phyloP scores from a whole-genome alignment of 2,797 vertebrate genomes.

The Pangasius mekongensis region DNA sequence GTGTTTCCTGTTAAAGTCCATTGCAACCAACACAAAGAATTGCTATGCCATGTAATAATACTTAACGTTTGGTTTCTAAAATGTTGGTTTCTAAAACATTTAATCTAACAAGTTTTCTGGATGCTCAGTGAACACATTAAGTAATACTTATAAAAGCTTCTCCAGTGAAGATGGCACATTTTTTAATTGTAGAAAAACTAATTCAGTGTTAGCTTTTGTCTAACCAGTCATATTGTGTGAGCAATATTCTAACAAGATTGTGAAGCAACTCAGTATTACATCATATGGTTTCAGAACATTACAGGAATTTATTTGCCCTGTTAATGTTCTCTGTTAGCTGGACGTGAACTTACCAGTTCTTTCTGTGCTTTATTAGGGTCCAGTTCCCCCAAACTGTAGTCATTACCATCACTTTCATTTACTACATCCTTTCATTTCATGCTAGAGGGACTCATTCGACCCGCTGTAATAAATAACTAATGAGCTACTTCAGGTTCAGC shows the following conservation, averaged over 20 bases:
- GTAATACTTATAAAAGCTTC: not conserved
- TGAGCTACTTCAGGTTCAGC: not conserved
- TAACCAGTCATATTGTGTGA: not conserved
- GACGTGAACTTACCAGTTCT: not conserved
- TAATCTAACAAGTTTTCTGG: not conserved
- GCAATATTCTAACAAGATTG: not conserved
- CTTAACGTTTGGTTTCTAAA: not conserved
- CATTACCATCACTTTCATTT: constrained; percentile 19
- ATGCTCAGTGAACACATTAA: not conserved
- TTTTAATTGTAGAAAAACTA: not conserved
- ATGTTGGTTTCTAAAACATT: not conserved
- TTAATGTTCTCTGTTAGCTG: not conserved
- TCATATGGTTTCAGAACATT: not conserved
- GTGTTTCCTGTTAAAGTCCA: too few species aligned
- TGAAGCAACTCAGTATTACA: not conserved
- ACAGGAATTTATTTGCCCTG: not conserved
- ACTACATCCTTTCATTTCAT: constrained; percentile 6
- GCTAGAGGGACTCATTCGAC: constrained; percentile 8
- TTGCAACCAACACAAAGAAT: not conserved
- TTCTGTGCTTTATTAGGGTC: constrained; percentile 3
- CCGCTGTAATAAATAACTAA: constrained; percentile 43
- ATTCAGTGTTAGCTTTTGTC: not conserved
- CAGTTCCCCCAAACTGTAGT: not conserved
- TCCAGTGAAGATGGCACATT: not conserved
- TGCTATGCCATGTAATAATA: not conserved